phyloP scores from a whole-genome alignment of 2,888 invertebrate species.

The Amblyteles armatorius region DNA sequence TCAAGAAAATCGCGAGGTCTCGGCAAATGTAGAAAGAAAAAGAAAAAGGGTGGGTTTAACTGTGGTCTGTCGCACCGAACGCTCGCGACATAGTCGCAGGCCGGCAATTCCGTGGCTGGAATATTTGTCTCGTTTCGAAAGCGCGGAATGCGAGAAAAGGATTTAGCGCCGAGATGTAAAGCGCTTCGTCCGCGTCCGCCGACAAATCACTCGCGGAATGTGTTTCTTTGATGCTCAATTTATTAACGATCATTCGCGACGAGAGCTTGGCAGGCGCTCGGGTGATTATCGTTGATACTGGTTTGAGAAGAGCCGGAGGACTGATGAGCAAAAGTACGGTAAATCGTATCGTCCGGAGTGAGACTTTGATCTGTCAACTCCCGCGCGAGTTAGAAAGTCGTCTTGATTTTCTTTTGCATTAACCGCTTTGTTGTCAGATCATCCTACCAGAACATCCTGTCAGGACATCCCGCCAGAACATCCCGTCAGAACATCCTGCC shows the following conservation, averaged over 20 bases:
- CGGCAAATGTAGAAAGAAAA: background rate
- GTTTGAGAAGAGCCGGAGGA: background rate
- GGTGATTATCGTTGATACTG: background rate
- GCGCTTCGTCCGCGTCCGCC: background rate
- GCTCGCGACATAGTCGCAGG: background rate
- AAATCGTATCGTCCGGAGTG: background rate
- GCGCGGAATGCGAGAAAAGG: background rate
- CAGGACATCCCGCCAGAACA: too few species aligned
- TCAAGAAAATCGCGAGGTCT: background rate
- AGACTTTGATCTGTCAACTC: background rate
- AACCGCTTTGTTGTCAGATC: too few species aligned
- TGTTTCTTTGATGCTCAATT: slow-evolving; percentile 25
- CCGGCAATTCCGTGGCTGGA: background rate
- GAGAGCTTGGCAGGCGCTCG: background rate
- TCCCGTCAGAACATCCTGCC: too few species aligned
- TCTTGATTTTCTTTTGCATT: too few species aligned
- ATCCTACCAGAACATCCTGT: too few species aligned
- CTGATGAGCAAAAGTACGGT: background rate
- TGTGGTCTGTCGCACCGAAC: background rate
- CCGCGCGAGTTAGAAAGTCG: too few species aligned
- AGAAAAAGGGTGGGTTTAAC: background rate
- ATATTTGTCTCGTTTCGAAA: background rate
- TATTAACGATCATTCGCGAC: slow-evolving; percentile 23
- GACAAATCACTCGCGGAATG: background rate
- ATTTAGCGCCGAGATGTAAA: background rate